Evolutionary conservation across 2,888 invertebrate genomes (phyloP), one percentile per base, ranked within the genome.

Genomic region (Macropis europaea): DNA sequence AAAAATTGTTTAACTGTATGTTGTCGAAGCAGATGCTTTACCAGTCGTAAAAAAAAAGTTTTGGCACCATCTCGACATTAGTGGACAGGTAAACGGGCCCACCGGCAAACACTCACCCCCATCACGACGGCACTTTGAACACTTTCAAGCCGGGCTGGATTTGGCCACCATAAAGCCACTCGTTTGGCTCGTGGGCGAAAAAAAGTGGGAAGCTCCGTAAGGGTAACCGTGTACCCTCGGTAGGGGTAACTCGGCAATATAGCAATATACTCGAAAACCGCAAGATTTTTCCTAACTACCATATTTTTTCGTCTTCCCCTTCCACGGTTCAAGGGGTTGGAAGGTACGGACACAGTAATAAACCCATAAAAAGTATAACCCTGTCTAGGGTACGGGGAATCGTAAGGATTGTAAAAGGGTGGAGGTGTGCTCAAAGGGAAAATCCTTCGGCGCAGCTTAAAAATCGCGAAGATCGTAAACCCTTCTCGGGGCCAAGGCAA

Each of bases 341-440:
- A 38, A 4, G 80, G 61, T 48, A 56, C 59, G 43, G 48, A 48
- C 50, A 70, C 59, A 73, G 73, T 56, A 74, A 83, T 88, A 86
- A 86, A 85, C 53, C 70, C 80, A 82, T 88, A 89, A 89, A 89
- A 87, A 82, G 64, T 76, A 73, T 73, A 78, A 78, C 82, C 68
- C 59, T 56, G 42, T 48, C 81, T 85, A 52, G 15, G 32, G 34
- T 4, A 2, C 4, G 2, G 84, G 43, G 85, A 88, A 89, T 81
- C 73, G 84, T 82, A 82, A 84, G 85, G 82, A 81, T 87, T 85
- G 85, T 89, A 88, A 89, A 89, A 89, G 87, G 76, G 61, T 77
- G 62, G 47, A 74, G 59, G 62, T 67, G 72, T 53, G 71, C 43
- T 54, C 24, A 76, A 81, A 72, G 75, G 59, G 63, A 83, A 82